Conservation (phyloP, 2,888 invertebrate species). For the Trilocha varians region DNA sequence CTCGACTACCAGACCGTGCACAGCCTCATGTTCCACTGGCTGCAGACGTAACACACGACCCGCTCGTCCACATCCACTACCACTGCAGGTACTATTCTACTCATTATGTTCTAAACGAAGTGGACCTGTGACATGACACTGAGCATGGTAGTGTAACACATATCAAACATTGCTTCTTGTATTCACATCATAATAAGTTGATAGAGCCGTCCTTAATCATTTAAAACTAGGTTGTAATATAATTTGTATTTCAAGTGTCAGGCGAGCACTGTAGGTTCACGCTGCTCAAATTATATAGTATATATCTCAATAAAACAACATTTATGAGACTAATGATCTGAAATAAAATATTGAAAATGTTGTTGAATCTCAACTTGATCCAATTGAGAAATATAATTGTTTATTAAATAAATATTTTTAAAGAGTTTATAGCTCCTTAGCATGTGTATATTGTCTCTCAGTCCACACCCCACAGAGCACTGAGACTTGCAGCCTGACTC, state of each 20-base stretch:
- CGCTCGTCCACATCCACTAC: conserved; percentile 10
- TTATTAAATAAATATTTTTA: too few relatives aligned
- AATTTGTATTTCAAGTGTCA: not conserved
- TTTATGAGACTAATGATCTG: too few relatives aligned
- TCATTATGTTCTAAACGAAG: not conserved
- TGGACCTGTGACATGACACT: not conserved
- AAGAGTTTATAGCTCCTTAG: too few relatives aligned
- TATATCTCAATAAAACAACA: too few relatives aligned
- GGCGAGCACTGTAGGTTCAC: not conserved
- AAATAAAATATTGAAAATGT: too few relatives aligned
- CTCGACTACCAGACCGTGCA: conserved; percentile 65
- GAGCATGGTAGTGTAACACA: conserved; percentile 36
- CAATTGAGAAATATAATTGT: too few relatives aligned
- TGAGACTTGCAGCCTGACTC: conserved; percentile 9
- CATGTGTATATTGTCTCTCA: too few relatives aligned
- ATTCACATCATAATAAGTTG: conserved; percentile 30
- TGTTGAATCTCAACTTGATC: too few relatives aligned
- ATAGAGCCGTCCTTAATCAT: conserved; percentile 59
- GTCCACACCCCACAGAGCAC: not conserved
- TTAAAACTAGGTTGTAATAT: conserved; percentile 6
- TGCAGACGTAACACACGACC: conserved; percentile 57
- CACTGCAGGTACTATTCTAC: conserved; percentile 18
- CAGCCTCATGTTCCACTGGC: conserved; percentile 70
- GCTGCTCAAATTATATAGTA: too few relatives aligned
- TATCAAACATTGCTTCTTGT: conserved; percentile 45